Conservation (phyloP, 1,140 invertebrate genomes). For the Calycopis cecrops region DNA sequence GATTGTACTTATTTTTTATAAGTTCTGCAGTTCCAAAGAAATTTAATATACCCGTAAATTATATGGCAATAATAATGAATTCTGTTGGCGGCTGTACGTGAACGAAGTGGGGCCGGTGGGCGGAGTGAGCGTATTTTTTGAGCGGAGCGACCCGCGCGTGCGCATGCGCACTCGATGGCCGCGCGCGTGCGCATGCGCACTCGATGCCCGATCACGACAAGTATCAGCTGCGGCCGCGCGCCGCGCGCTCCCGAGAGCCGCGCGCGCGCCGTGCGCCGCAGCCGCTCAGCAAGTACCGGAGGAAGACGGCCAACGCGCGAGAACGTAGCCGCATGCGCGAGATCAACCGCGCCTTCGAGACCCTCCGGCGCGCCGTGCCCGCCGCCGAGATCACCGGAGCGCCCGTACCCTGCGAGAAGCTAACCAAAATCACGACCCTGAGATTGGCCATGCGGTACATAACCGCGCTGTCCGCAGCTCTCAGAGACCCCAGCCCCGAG, state of each 20-base stretch:
- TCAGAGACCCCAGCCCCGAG: conserved; percentile 44
- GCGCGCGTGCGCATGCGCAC: conserved; percentile 52
- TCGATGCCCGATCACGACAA: conserved; percentile 71
- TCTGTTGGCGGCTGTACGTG: conserved; percentile 49
- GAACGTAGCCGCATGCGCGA: conserved; percentile 91
- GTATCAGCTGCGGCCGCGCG: conserved; percentile 71
- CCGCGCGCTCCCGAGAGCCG: conserved; percentile 55
- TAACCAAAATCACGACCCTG: conserved; percentile 93
- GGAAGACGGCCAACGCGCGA: conserved; percentile 92
- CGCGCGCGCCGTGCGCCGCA: conserved; percentile 74
- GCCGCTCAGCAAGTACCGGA: conserved; percentile 91
- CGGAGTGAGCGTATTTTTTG: conserved; percentile 68
- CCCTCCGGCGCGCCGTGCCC: conserved; percentile 85
- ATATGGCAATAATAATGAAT: conserved; percentile 5
- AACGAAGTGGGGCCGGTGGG: conserved; percentile 61
- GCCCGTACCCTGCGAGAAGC: conserved; percentile 80
- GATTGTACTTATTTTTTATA: no score
- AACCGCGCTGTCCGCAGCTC: conserved; percentile 74
- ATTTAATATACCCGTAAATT: not conserved
- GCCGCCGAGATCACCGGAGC: conserved; percentile 67
- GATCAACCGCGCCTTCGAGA: conserved; percentile 91
- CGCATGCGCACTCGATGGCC: not conserved
- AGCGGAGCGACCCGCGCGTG: conserved; percentile 39
- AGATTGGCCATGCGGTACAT: conserved; percentile 92
- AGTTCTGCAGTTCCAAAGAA: no score